Percentiles rank a stretch among this genome's conserved stretches.
Conservation (phyloP, 2,888 invertebrate genomes). For the Corythucha ciliata region DNA sequence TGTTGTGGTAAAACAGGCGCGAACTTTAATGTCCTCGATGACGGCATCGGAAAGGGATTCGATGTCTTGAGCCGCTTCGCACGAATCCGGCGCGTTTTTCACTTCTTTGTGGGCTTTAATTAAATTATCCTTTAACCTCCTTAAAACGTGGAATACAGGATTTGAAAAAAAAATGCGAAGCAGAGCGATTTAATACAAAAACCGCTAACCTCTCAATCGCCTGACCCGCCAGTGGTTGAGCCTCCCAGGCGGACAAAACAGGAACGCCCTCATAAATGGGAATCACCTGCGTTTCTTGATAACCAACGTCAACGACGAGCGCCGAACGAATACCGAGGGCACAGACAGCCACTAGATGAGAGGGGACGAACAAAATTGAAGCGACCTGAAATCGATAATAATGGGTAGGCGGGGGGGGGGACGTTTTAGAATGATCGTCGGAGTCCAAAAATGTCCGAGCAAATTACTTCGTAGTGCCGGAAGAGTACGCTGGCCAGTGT, state of each 20-base stretch:
- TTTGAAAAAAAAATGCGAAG: not conserved
- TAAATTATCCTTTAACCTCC: constrained; percentile 28
- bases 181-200: constrained; percentile 23
- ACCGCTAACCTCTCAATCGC: constrained; percentile 57
- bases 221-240: constrained; percentile 66
- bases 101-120: constrained; percentile 27
- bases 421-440: not conserved
- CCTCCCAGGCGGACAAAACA: constrained; percentile 73
- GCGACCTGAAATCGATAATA: constrained; percentile 47
- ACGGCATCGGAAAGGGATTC: constrained; percentile 40
- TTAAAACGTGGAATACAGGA: constrained; percentile 4
- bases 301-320: constrained; percentile 81
- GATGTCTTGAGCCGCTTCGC: constrained; percentile 29
- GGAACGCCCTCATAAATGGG: constrained; percentile 83
- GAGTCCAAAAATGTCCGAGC: not conserved
- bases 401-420: not conserved
- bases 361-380: constrained; percentile 71
- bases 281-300: constrained; percentile 66
- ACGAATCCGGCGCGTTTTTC: constrained; percentile 22
- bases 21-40: constrained; percentile 52
- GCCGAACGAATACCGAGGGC: constrained; percentile 73
- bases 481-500: constrained; percentile 86
- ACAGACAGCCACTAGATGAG: constrained; percentile 72
- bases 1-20: constrained; percentile 80
- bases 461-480: constrained; percentile 74